These are phyloP conservation scores for Leptopilina myrica DNA, from an alignment of 2,888 invertebrate genomes.

Conservation along the genomic window DNA sequence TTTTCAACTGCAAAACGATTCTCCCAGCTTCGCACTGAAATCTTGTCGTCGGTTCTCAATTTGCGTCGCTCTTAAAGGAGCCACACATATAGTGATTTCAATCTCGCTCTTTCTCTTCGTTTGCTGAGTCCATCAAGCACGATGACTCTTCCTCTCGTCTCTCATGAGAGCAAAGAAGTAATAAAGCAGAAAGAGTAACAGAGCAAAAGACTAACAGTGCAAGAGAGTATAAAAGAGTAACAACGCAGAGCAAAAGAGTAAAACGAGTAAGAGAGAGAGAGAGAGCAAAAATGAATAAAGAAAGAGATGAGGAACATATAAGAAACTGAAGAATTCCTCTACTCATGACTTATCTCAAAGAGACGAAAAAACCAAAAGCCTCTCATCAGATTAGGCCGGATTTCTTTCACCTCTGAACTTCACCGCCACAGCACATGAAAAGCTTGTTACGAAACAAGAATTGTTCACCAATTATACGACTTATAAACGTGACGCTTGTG, in stretches of 20 bases:
- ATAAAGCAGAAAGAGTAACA: too few species aligned
- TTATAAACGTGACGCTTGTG: too few species aligned
- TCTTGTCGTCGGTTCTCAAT: slow-evolving; percentile 28
- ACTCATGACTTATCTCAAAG: not conserved
- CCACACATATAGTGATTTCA: slow-evolving; percentile 16
- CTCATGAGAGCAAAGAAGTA: not conserved
- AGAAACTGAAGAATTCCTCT: slow-evolving; percentile 24
- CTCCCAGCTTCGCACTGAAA: slow-evolving; percentile 39
- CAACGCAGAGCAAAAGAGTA: too few species aligned
- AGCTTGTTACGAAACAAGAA: slow-evolving; percentile 47
- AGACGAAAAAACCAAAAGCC: slow-evolving; percentile 6
- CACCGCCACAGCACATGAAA: slow-evolving; percentile 60
- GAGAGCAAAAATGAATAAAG: not conserved
- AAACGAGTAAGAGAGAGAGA: too few species aligned
- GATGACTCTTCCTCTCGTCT: slow-evolving; percentile 31
- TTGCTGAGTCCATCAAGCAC: slow-evolving; percentile 29
- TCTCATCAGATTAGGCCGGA: slow-evolving; percentile 16
- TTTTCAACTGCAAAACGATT: slow-evolving; percentile 51
- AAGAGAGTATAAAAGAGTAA: too few species aligned
- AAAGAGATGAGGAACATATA: not conserved
- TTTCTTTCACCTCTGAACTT: slow-evolving; percentile 35
- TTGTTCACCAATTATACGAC: not conserved
- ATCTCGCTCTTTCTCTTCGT: slow-evolving; percentile 12
- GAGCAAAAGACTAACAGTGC: not conserved
- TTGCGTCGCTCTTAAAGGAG: slow-evolving; percentile 34